Evolutionary conservation across 2,113 vertebrate genomes (phyloP).

Genomic region (Gopherus evgoodei): DNA sequence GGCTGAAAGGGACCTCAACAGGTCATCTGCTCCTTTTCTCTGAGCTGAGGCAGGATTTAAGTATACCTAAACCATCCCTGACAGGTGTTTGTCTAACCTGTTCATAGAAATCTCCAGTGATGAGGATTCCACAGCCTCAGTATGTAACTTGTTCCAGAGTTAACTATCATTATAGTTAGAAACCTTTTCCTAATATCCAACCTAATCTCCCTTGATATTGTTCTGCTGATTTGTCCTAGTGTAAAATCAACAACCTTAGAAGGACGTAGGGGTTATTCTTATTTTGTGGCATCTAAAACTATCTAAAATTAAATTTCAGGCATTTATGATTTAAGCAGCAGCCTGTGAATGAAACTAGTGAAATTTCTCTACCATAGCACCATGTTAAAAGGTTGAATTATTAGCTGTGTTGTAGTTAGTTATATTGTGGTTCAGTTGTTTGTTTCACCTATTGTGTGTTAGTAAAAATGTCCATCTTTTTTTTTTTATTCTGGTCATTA

Average conservation of each 20-base stretch:
- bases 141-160: not conserved
- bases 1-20: not conserved
- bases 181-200: not conserved
- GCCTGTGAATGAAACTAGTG: not conserved
- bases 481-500: not conserved
- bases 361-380: not conserved
- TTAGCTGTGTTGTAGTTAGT: not conserved
- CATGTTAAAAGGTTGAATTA: not conserved
- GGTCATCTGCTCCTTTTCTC: not conserved
- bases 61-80: not conserved
- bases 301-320: not conserved
- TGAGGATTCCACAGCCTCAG: not conserved
- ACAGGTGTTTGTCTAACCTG: not conserved
- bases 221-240: not conserved
- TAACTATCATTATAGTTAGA: not conserved
- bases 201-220: not conserved
- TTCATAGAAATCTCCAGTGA: not conserved
- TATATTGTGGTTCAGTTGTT: not conserved
- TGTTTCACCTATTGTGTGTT: not conserved
- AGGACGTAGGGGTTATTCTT: not conserved
- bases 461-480: not conserved
- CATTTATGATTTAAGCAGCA: not conserved
- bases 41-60: not conserved
- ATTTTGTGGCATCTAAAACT: not conserved
- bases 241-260: not conserved